Conservation (phyloP, 1,140 invertebrate genomes). For the Gonioctena quinquepunctata region DNA sequence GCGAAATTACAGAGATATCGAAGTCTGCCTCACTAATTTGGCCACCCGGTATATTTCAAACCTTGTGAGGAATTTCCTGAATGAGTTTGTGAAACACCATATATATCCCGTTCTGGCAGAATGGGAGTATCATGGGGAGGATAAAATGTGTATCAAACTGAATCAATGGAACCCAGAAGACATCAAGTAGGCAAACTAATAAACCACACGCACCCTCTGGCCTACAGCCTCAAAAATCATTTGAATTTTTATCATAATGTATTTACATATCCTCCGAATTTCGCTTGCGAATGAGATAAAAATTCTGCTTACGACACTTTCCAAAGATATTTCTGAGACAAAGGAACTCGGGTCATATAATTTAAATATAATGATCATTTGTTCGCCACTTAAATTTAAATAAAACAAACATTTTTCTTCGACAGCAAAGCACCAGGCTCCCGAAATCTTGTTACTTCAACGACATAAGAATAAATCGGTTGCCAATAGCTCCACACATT, state of each 20-base stretch:
- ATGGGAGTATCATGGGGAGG: too few relatives aligned
- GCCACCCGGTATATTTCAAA: too few relatives aligned
- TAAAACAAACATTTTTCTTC: constrained; percentile 55
- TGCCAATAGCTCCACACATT: constrained; percentile 54
- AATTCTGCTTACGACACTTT: constrained; percentile 14
- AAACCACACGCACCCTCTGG: background rate
- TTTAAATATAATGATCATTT: constrained; percentile 51
- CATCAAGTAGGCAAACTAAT: too few relatives aligned
- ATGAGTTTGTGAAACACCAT: too few relatives aligned
- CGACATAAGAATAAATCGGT: constrained; percentile 54
- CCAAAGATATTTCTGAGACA: constrained; percentile 17
- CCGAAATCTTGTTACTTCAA: constrained; percentile 49
- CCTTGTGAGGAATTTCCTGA: too few relatives aligned
- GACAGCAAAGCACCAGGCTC: constrained; percentile 39
- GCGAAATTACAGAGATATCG: too few relatives aligned
- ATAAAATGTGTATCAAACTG: too few relatives aligned
- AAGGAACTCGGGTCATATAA: constrained; percentile 36
- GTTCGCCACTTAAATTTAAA: constrained; percentile 52
- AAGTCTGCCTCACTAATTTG: too few relatives aligned
- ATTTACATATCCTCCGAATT: constrained; percentile 17
- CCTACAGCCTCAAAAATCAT: constrained; percentile 8
- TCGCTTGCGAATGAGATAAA: constrained; percentile 12
- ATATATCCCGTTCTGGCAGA: too few relatives aligned
- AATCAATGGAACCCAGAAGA: too few relatives aligned
- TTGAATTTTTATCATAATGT: constrained; percentile 14